phyloP scores from a whole-genome alignment of 64 coral and sea anemone species.

The Catalaphyllia jardinei region DNA sequence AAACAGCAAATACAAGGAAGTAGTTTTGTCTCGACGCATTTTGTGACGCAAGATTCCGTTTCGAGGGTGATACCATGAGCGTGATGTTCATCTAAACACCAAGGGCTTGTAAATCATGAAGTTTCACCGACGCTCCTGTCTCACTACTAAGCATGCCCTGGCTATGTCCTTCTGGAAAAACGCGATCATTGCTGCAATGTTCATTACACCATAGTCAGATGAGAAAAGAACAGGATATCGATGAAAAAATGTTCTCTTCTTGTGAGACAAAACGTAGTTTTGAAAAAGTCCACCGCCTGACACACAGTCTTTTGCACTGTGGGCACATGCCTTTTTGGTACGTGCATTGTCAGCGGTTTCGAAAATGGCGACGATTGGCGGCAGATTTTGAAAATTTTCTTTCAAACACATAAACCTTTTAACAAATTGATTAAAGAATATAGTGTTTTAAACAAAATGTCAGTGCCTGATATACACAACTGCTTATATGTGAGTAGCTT shows the following conservation, averaged over 20 bases:
- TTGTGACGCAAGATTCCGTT: neutral
- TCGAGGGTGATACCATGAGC: neutral
- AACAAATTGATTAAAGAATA: neutral
- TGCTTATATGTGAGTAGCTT: conserved; percentile 55
- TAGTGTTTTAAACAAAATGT: conserved; percentile 9
- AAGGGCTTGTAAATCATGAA: neutral
- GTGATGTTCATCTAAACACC: neutral
- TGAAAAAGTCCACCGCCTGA: neutral
- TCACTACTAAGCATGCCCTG: neutral
- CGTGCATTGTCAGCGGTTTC: conserved; percentile 40
- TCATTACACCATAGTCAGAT: neutral
- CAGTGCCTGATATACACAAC: conserved; percentile 57
- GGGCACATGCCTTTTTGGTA: neutral
- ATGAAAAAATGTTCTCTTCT: neutral
- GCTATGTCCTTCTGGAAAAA: neutral
- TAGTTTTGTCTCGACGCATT: conserved; percentile 2
- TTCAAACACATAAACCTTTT: neutral
- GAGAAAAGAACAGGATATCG: neutral
- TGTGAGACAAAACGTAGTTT: neutral
- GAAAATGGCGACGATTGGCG: conserved; percentile 9
- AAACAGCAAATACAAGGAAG: neutral
- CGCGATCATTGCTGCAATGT: neutral
- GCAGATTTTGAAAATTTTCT: conserved; percentile 19
- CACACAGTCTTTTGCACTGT: neutral
- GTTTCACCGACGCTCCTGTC: neutral